Conservation (phyloP, 2,113 vertebrate genomes). For the Cynopterus brachyotis region DNA sequence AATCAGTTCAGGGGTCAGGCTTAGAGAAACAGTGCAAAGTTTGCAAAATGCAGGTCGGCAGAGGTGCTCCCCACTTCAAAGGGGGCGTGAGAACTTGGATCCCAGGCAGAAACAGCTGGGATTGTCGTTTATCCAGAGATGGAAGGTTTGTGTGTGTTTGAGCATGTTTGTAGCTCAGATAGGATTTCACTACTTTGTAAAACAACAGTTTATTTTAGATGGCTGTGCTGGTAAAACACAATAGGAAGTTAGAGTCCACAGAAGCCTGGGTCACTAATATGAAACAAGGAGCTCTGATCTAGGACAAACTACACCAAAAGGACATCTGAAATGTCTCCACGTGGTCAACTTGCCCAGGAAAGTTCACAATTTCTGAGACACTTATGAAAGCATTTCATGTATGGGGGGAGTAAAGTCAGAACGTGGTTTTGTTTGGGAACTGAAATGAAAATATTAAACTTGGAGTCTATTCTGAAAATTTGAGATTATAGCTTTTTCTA, state of each 20-base stretch:
- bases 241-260: constrained; percentile 80
- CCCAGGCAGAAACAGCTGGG: constrained; percentile 89
- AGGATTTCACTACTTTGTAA: constrained; percentile 89
- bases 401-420: background rate
- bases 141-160: constrained; percentile 64
- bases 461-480: background rate
- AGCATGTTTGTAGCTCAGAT: constrained; percentile 79
- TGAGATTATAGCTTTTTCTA: background rate
- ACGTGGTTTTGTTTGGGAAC: background rate
- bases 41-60: constrained; percentile 83
- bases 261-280: constrained; percentile 76
- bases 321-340: constrained; percentile 71
- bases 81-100: constrained; percentile 82
- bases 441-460: background rate
- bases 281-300: constrained; percentile 77
- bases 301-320: constrained; percentile 69
- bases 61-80: constrained; percentile 89
- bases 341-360: constrained; percentile 52
- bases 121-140: constrained; percentile 84
- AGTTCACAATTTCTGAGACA: constrained; percentile 53
- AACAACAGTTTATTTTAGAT: constrained; percentile 87
- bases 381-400: constrained; percentile 36
- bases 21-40: constrained; percentile 89
- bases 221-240: constrained; percentile 88
- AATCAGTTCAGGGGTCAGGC: constrained; percentile 91